Evolutionary conservation across 2,113 vertebrate genomes (phyloP).

Genomic region (Channa maculata): DNA sequence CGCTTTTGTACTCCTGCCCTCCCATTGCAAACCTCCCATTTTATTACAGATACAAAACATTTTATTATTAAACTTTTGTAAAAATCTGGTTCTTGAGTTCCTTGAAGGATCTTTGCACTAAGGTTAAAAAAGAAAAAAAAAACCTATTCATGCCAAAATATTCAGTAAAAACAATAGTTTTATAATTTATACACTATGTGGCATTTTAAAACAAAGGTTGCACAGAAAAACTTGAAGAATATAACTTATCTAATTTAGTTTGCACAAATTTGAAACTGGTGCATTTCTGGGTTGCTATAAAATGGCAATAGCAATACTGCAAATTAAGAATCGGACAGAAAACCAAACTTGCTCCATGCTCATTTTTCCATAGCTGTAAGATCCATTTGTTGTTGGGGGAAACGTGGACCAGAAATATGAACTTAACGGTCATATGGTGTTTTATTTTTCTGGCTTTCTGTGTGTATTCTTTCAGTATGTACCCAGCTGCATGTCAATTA

Average conservation of each 20-base stretch:
- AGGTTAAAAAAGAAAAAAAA: no score
- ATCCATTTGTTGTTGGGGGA: background rate
- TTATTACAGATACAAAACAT: conserved; percentile 41
- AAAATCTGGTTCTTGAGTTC: conserved; percentile 47
- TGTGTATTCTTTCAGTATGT: conserved; percentile 48
- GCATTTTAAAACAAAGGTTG: no score
- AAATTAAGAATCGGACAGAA: background rate
- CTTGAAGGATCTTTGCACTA: conserved; percentile 45
- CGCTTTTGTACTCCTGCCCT: conserved; percentile 56
- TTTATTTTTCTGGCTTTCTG: conserved; percentile 37
- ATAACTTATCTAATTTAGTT: background rate
- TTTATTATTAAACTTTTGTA: conserved; percentile 56
- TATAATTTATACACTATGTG: background rate
- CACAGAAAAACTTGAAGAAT: no score
- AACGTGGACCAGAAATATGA: conserved; percentile 32
- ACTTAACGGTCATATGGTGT: conserved; percentile 32
- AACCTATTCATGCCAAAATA: no score
- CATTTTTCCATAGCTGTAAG: no score
- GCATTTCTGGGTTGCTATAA: no score
- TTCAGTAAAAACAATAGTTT: background rate
- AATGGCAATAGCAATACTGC: no score
- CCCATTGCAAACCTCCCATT: conserved; percentile 40
- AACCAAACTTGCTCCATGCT: background rate
- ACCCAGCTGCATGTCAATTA: conserved; percentile 50
- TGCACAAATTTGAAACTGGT: background rate